Conservation (phyloP, 2,888 invertebrate genomes). For the Ernsta delagoae region DNA sequence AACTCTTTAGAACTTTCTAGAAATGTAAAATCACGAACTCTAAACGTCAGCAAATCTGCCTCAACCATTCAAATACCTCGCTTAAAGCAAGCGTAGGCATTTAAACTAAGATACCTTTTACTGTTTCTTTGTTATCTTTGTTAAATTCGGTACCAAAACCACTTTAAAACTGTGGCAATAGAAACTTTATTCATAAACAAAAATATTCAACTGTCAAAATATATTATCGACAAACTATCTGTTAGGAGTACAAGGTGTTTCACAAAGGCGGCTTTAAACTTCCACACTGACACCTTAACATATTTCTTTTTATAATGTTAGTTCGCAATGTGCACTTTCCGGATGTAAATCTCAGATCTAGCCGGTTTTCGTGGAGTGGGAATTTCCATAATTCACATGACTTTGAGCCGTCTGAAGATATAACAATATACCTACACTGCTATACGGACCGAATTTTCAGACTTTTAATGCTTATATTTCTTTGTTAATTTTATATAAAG, state of each 20-base stretch:
- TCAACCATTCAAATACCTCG: no score
- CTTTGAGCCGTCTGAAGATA: constrained; percentile 61
- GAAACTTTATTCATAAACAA: no score
- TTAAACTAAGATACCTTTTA: no score
- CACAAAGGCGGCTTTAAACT: constrained; percentile 22
- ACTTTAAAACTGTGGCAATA: no score
- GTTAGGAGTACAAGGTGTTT: not conserved
- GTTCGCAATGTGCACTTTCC: constrained; percentile 51
- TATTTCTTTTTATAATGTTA: constrained; percentile 46
- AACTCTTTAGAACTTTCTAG: no score
- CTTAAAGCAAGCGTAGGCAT: no score
- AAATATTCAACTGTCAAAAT: not conserved
- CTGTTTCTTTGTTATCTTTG: no score
- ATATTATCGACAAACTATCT: constrained; percentile 16
- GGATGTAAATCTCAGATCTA: constrained; percentile 65
- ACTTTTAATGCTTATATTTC: constrained; percentile 11
- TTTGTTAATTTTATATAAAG: constrained; percentile 19
- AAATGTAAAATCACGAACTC: no score
- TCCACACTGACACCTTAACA: constrained; percentile 32
- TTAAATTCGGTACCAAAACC: no score
- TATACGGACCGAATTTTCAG: constrained; percentile 47
- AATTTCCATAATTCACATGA: constrained; percentile 79
- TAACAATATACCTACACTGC: constrained; percentile 66
- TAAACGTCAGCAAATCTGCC: no score
- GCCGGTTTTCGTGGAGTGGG: constrained; percentile 57